Percentiles rank a stretch among this genome's conserved stretches.
phyloP scores from a whole-genome alignment of 2,113 vertebrate species.

The Phyllopteryx taeniolatus region DNA sequence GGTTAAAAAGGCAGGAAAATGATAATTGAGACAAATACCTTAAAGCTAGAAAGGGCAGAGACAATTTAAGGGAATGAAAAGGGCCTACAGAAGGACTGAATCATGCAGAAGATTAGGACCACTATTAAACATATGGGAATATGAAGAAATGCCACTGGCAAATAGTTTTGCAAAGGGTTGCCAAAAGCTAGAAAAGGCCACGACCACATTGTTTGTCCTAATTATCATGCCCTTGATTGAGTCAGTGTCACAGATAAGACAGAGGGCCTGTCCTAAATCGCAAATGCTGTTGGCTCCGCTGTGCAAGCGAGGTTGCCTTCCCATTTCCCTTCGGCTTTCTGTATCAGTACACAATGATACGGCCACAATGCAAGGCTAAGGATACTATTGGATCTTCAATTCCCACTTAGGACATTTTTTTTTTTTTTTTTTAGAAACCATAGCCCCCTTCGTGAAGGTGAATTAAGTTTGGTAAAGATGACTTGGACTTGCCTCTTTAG shows the following conservation, averaged over 20 bases:
- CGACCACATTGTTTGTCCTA: constrained; percentile 52
- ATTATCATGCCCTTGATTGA: constrained; percentile 59
- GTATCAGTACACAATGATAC: constrained; percentile 69
- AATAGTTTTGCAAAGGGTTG: constrained; percentile 42
- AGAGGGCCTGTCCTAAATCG: constrained; percentile 55
- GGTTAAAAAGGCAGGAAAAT: constrained; percentile 19
- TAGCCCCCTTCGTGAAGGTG: constrained; percentile 10
- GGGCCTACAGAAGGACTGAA: neutral
- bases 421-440: constrained; percentile 20
- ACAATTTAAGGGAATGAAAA: constrained; percentile 13
- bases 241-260: constrained; percentile 54
- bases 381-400: constrained; percentile 56
- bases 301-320: constrained; percentile 33
- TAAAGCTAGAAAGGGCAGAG: constrained; percentile 18
- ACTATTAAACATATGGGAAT: neutral
- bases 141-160: constrained; percentile 49
- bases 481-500: neutral
- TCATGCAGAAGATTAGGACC: neutral
- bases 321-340: constrained; percentile 47
- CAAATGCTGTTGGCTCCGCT: constrained; percentile 41
- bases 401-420: constrained; percentile 53
- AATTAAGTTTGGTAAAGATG: constrained; percentile 13
- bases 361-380: constrained; percentile 69
- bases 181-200: constrained; percentile 50
- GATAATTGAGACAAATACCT: constrained; percentile 13